Conservation (phyloP, 2,888 invertebrate genomes). For the Mylabris sibirica region DNA sequence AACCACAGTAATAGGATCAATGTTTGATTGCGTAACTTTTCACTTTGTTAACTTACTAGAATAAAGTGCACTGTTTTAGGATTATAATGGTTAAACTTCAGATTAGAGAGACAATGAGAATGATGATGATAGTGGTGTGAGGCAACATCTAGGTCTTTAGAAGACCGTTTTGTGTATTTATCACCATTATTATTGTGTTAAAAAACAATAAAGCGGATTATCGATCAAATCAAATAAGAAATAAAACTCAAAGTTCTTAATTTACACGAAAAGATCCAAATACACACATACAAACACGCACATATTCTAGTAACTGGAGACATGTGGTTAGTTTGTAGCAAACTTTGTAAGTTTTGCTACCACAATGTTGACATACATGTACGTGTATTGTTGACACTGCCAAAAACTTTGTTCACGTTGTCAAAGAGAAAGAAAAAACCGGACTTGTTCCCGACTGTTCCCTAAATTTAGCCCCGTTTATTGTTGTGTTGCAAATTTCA, state of each 20-base stretch:
- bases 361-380: neutral
- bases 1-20: slow-evolving; percentile 43
- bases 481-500: too few species aligned
- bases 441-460: too few species aligned
- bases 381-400: neutral
- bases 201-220: slow-evolving; percentile 45
- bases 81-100: slow-evolving; percentile 59
- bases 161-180: slow-evolving; percentile 45
- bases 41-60: slow-evolving; percentile 57
- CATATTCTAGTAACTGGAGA: neutral
- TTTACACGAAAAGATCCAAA: too few species aligned
- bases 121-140: slow-evolving; percentile 15
- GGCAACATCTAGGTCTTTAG: slow-evolving; percentile 47
- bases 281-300: too few species aligned
- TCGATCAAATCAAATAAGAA: neutral
- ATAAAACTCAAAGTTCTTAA: too few species aligned
- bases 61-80: slow-evolving; percentile 59
- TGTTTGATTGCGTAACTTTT: slow-evolving; percentile 59
- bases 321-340: neutral
- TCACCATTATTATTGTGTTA: slow-evolving; percentile 44
- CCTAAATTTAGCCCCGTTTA: too few species aligned
- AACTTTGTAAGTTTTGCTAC: neutral
- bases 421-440: too few species aligned
- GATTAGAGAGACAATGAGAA: slow-evolving; percentile 45
- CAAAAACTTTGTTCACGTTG: neutral